These are phyloP conservation scores for Ascidia mentula DNA, from an alignment of 23 tunicate genomes.

Conservation along the genomic window DNA sequence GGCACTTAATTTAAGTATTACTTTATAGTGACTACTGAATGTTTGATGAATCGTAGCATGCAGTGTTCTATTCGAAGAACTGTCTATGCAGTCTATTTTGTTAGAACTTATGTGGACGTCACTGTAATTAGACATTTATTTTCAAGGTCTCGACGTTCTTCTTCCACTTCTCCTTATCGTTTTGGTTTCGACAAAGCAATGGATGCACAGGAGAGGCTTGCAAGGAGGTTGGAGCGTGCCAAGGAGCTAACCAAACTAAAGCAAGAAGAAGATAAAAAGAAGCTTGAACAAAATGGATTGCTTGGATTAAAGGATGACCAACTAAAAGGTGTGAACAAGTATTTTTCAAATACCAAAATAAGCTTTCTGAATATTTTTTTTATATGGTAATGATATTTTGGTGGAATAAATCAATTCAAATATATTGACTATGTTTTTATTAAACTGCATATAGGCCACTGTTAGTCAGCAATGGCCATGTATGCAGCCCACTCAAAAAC, in stretches of 20 bases:
- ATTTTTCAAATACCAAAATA: neutral
- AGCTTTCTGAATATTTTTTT: too few relatives aligned
- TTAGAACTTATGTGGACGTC: too few relatives aligned
- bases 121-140: too few relatives aligned
- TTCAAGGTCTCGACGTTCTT: slow-evolving; percentile 9
- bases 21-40: too few relatives aligned
- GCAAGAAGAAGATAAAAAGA: slow-evolving; percentile 50
- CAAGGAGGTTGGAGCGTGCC: slow-evolving; percentile 86
- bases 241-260: slow-evolving; percentile 71
- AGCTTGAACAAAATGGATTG: slow-evolving; percentile 21
- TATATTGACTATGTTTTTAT: too few relatives aligned
- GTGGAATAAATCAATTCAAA: neutral
- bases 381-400: neutral
- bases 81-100: too few relatives aligned
- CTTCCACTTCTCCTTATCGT: slow-evolving; percentile 46
- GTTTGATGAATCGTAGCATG: too few relatives aligned
- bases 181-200: slow-evolving; percentile 73
- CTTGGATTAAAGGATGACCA: slow-evolving; percentile 46
- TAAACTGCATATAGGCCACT: too few relatives aligned
- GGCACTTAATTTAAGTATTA: too few relatives aligned
- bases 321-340: slow-evolving; percentile 29
- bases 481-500: too few relatives aligned
- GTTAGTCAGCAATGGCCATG: too few relatives aligned
- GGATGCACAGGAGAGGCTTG: slow-evolving; percentile 91
- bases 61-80: too few relatives aligned